These are phyloP conservation scores for Pollachius pollachius DNA, from an alignment of 2,113 vertebrate species.

Conservation along the genomic window DNA sequence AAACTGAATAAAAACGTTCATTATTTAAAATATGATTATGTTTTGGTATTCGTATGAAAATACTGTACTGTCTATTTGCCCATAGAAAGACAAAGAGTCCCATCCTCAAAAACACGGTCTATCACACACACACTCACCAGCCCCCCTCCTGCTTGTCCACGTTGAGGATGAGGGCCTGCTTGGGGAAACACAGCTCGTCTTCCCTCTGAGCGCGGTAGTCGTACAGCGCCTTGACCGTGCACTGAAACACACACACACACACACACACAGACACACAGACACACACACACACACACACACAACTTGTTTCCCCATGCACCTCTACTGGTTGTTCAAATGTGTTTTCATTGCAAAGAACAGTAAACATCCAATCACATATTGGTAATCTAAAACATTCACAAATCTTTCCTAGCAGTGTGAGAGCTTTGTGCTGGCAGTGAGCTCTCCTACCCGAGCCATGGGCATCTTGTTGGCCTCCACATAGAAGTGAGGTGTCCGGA, in stretches of 20 bases:
- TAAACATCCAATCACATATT: too few relatives aligned
- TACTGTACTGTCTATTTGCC: too few relatives aligned
- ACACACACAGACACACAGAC: too few relatives aligned
- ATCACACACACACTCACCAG: conserved; percentile 70
- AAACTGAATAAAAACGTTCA: background rate
- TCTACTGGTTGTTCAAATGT: too few relatives aligned
- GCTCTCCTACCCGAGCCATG: conserved; percentile 76
- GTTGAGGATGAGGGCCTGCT: conserved; percentile 83
- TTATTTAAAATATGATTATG: too few relatives aligned
- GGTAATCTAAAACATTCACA: too few relatives aligned
- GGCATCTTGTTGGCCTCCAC: conserved; percentile 91
- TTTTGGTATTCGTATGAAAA: too few relatives aligned
- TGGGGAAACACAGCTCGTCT: conserved; percentile 86
- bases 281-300: too few relatives aligned
- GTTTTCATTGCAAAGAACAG: too few relatives aligned
- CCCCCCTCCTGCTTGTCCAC: conserved; percentile 86
- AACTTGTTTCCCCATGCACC: too few relatives aligned
- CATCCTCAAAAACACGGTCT: background rate
- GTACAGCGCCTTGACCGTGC: conserved; percentile 83
- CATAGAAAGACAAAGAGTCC: too few relatives aligned
- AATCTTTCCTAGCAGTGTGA: too few relatives aligned
- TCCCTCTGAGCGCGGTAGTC: conserved; percentile 87
- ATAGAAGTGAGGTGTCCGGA: conserved; percentile 84
- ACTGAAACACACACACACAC: conserved; percentile 57
- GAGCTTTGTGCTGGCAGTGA: background rate